Evolutionary conservation across 1,140 invertebrate species (phyloP), one percentile per base, ranked within the genome.

Genomic region (Drosophila nannoptera): DNA sequence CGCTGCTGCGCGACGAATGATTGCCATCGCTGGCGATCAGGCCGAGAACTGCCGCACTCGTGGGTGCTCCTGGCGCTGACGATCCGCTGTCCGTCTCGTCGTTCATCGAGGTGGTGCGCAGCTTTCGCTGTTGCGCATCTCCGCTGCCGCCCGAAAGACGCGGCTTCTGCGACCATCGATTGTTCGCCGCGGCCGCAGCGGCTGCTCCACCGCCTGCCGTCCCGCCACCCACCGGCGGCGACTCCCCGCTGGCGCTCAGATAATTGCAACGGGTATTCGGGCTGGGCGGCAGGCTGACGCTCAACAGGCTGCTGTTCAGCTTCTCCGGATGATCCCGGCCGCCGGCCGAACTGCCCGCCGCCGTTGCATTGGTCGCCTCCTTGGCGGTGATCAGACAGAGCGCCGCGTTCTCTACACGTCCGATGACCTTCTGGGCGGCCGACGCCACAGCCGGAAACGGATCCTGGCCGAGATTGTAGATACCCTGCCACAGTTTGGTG

Each of bases 401-500:
- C 0, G 88, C 95, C 80, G 96, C 95, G 73, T 93, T 92, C 62
- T 94, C 92, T 60, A 98, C 94, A 22, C 86, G 76, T 0, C 58
- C 62, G 7, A 96, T 94, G 32, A 98, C 92, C 81, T 93, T 93
- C 71, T 92, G 92, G 3, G 96, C 94, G 90, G 97, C 93, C 48
- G 91, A 89, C 1, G 94, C 91, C 4, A 98, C 95, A 6, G 93
- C 92, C 7, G 95, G 95, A 90, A 95, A 93, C 8, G 97, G 97
- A 92, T 98, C 97, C 61, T 92, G 92, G 52, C 96, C 93, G 61
- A 97, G 92, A 43, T 91, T 91, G 50, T 92, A 91, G 55, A 98
- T 91, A 45, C 94, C 94, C 75, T 92, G 92, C 96, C 96, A 98
- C 48, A 98, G 91, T 89, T 95, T 96, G 88, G 93, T 93, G 89